These are phyloP conservation scores for Sebastiscus albofasciatus DNA, from an alignment of 2,797 vertebrate genomes.

Conservation along the genomic window DNA sequence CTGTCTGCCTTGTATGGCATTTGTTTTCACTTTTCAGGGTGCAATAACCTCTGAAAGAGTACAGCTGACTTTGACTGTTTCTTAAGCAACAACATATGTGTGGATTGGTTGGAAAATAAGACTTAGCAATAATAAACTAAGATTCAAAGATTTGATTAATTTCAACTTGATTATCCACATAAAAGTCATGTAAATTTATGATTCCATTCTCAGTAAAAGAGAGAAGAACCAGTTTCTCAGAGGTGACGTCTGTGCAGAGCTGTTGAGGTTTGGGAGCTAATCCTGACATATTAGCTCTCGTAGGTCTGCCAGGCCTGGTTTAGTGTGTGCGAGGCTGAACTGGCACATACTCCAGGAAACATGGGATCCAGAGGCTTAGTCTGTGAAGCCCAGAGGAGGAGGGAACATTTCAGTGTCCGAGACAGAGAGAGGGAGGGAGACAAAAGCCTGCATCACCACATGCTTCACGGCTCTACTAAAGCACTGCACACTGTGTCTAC, in stretches of 20 bases:
- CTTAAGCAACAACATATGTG: neutral
- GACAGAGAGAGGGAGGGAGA: constrained; percentile 27
- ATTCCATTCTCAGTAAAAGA: neutral
- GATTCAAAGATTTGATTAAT: neutral
- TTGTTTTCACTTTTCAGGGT: neutral
- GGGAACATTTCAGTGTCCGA: constrained; percentile 41
- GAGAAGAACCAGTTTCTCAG: constrained; percentile 24
- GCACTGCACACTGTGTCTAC: constrained; percentile 19
- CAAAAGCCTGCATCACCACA: constrained; percentile 40
- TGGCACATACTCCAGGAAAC: constrained; percentile 69
- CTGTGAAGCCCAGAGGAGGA: constrained; percentile 48
- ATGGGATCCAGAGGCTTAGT: constrained; percentile 60
- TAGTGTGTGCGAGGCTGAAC: constrained; percentile 53
- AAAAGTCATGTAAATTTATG: neutral
- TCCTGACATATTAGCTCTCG: constrained; percentile 67
- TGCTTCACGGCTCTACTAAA: constrained; percentile 31
- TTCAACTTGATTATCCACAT: constrained; percentile 9
- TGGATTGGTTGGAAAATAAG: neutral
- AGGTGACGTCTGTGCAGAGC: constrained; percentile 41
- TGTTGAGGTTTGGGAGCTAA: constrained; percentile 59
- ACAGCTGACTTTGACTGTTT: too few species aligned
- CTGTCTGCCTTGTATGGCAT: neutral
- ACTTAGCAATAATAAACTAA: neutral
- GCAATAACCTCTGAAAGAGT: too few species aligned
- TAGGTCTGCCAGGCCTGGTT: constrained; percentile 52